These are phyloP conservation scores for Nasonia giraulti DNA, from an alignment of 1,140 invertebrate species.

Conservation along the genomic window DNA sequence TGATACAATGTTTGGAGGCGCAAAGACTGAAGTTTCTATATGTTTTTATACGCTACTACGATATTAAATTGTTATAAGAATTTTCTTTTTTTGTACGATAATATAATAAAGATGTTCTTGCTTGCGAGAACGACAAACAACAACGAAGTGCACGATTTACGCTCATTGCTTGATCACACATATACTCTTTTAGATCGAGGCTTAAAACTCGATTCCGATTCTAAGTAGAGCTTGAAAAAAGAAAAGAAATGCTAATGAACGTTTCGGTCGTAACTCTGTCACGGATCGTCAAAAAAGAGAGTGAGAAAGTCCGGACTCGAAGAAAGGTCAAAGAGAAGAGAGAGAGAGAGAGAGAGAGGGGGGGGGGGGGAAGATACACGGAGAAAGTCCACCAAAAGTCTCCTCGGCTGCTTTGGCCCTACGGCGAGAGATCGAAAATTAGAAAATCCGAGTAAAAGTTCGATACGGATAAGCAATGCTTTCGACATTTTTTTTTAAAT, in stretches of 20 bases:
- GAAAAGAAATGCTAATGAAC: neutral
- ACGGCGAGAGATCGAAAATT: neutral
- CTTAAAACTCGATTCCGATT: too few relatives aligned
- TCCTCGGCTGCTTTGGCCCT: neutral
- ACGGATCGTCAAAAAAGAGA: neutral
- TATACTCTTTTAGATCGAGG: too few relatives aligned
- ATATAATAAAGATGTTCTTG: constrained; percentile 26
- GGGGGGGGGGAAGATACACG: too few relatives aligned
- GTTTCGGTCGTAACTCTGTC: neutral
- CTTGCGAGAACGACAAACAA: constrained; percentile 2
- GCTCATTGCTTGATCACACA: neutral
- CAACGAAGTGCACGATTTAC: neutral
- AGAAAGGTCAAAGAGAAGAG: neutral
- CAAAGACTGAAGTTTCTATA: constrained; percentile 49
- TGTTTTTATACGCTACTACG: constrained; percentile 2
- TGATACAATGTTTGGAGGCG: constrained; percentile 14
- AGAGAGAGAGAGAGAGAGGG: too few relatives aligned
- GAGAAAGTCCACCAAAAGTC: constrained; percentile 3
- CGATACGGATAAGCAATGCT: neutral
- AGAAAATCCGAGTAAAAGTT: constrained; percentile 30
- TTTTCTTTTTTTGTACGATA: constrained; percentile 13
- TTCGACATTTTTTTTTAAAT: too few relatives aligned
- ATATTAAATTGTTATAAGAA: constrained; percentile 19
- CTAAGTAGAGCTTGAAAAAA: neutral
- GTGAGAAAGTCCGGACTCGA: neutral